Base-by-base conservation (phyloP, 2,888 invertebrate species). In the Cosmia trapezina region DNA sequence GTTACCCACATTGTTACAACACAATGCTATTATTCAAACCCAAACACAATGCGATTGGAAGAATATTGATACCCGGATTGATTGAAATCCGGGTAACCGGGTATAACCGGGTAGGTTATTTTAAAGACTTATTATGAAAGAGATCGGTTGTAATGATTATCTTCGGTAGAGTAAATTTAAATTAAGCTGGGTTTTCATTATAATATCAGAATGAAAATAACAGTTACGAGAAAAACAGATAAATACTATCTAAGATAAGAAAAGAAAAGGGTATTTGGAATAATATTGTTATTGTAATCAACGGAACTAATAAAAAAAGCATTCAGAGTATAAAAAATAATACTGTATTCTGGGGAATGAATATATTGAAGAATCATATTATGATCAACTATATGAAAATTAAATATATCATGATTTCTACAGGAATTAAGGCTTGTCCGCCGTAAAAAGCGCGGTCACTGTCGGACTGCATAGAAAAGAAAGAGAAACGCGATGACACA, bases 361-460 rank as follows among this genome's bases (percentile, higher is more conserved):
- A 81, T 79, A 77, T 64, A 59, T 51, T 65, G 76, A 72, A 83
- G 72, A 86, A 54, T 57, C 49, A 66, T 64, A 56, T n/a, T n/a
- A n/a, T 53, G 54, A 68, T 63, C 57, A 62, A 65, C 61, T 56
- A 67, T 41, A 68, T 56, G 65, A 70, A 70, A 76, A 64, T 28
- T 28, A 28, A 28, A 28, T 28, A 57, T 57, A 73, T 77, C 67
- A 69, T 49, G 65, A 71, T 60, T 66, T 63, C 59, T 22, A 78
- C 67, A 57, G 60, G 69, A n/a, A n/a, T n/a, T n/a, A n/a, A n/a
- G n/a, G n/a, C n/a, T n/a, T n/a, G n/a, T n/a, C n/a, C n/a, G n/a
- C n/a, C n/a, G n/a, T n/a, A n/a, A n/a, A n/a, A n/a, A n/a, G n/a
- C n/a, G n/a, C n/a, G n/a, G n/a, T n/a, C n/a, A n/a, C n/a, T n/a